These are phyloP conservation scores for Cerastis rubricosa DNA, from an alignment of 2,888 invertebrate species.

Conservation along the genomic window DNA sequence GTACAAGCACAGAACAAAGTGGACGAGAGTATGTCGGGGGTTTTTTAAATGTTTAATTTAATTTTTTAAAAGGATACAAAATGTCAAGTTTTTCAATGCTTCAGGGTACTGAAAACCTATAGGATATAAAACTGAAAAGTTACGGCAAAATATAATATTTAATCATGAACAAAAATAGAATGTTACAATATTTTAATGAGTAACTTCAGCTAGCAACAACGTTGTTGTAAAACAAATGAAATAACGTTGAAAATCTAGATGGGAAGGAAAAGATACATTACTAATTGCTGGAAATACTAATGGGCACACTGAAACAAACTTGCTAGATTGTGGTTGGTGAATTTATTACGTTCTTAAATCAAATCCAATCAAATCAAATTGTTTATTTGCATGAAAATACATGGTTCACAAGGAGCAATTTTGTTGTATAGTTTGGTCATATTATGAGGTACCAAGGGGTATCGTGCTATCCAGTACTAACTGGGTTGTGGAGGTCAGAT, in stretches of 20 bases:
- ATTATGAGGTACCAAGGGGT: no score
- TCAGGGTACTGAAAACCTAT: not conserved
- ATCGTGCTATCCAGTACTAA: no score
- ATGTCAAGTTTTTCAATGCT: not conserved
- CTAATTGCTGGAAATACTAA: conserved; percentile 36
- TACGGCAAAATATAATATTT: not conserved
- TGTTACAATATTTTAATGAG: conserved; percentile 15
- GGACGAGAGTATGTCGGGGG: no score
- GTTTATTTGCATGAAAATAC: no score
- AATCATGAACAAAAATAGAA: not conserved
- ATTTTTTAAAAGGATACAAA: not conserved
- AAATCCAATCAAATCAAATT: no score
- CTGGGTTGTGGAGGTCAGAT: no score
- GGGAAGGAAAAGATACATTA: conserved; percentile 18
- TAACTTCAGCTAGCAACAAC: conserved; percentile 17
- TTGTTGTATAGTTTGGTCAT: not conserved
- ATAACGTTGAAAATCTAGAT: conserved; percentile 8
- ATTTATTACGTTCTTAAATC: not conserved
- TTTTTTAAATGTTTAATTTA: no score
- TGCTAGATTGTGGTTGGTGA: not conserved
- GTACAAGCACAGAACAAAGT: no score
- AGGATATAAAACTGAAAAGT: not conserved
- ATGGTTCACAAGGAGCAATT: not conserved
- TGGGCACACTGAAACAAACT: conserved; percentile 10
- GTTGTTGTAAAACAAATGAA: conserved; percentile 10